phyloP scores from a whole-genome alignment of 2,888 invertebrate genomes.

The Leptura quadrifasciata region DNA sequence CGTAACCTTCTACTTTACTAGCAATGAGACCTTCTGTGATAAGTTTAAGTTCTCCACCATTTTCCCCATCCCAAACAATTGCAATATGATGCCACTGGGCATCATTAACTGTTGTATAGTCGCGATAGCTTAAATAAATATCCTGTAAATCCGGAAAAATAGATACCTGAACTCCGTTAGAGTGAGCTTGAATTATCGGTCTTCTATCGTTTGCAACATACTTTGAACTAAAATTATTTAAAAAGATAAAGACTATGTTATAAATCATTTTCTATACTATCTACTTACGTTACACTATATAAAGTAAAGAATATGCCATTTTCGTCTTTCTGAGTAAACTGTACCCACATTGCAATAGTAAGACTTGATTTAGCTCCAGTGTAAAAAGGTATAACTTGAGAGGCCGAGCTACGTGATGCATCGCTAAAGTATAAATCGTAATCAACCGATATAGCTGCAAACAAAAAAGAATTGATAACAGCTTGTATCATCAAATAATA shows the following conservation, averaged over 20 bases:
- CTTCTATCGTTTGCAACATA: conserved; percentile 86
- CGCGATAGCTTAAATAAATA: conserved; percentile 91
- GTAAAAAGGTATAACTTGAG: conserved; percentile 93
- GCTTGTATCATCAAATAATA: conserved; percentile 43
- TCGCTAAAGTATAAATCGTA: conserved; percentile 98
- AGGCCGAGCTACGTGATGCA: conserved; percentile 91
- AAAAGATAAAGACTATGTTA: not conserved
- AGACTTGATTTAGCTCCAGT: conserved; percentile 85
- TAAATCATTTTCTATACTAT: conserved; percentile 11
- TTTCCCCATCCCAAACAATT: conserved; percentile 93
- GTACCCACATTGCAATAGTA: conserved; percentile 97
- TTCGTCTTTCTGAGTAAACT: conserved; percentile 93
- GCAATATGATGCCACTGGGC: conserved; percentile 98
- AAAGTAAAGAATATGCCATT: conserved; percentile 95
- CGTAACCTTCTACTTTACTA: conserved; percentile 93
- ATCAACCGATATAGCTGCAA: conserved; percentile 96
- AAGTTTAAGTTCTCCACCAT: conserved; percentile 89
- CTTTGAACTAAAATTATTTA: conserved; percentile 78
- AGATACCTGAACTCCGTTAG: conserved; percentile 94
- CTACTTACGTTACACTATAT: conserved; percentile 87
- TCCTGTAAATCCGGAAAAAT: conserved; percentile 92
- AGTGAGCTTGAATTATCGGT: conserved; percentile 92
- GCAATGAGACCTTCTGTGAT: conserved; percentile 97
- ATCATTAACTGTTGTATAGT: conserved; percentile 95
- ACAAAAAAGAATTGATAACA: conserved; percentile 23